These are phyloP conservation scores for Agonopterix arenella DNA, from an alignment of 2,888 invertebrate species.

Conservation along the genomic window DNA sequence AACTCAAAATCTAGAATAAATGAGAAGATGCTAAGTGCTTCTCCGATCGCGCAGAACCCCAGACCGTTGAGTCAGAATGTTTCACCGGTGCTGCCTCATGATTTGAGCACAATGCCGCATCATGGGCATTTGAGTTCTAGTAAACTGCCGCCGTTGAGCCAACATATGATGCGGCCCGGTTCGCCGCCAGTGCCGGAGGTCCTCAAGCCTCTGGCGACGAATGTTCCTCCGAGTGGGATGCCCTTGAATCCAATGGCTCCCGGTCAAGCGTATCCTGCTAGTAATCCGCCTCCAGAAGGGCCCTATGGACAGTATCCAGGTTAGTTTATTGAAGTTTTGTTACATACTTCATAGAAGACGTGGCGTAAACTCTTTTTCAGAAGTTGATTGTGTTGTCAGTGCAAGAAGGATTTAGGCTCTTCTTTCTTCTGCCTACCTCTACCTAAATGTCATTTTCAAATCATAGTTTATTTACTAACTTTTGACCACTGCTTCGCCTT, in stretches of 20 bases:
- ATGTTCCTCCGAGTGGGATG: constrained; percentile 16
- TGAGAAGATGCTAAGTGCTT: constrained; percentile 14
- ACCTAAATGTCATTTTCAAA: no score
- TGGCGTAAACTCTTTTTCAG: no score
- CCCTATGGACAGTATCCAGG: constrained; percentile 64
- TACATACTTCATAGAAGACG: no score
- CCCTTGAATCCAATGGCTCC: constrained; percentile 32
- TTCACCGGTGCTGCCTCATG: constrained; percentile 21
- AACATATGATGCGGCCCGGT: constrained; percentile 36
- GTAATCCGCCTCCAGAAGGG: constrained; percentile 46
- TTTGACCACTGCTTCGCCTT: no score
- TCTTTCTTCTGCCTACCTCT: no score
- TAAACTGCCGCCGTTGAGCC: constrained; percentile 35
- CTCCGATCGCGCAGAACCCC: constrained; percentile 15
- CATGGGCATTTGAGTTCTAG: constrained; percentile 15
- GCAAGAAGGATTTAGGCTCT: no score
- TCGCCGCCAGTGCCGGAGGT: constrained; percentile 29
- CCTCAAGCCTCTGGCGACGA: constrained; percentile 22
- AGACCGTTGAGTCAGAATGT: constrained; percentile 19
- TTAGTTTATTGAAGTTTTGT: constrained; percentile 17
- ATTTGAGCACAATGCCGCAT: constrained; percentile 22
- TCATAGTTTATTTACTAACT: no score
- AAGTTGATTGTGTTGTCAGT: no score
- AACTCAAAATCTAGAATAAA: constrained; percentile 26
- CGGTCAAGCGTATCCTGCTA: constrained; percentile 35